A percentile compares a stretch with the other conserved stretches of the same genome.
phyloP scores from a whole-genome alignment of 92 coral and sea anemone genomes.

The Pocillopora grandis region DNA sequence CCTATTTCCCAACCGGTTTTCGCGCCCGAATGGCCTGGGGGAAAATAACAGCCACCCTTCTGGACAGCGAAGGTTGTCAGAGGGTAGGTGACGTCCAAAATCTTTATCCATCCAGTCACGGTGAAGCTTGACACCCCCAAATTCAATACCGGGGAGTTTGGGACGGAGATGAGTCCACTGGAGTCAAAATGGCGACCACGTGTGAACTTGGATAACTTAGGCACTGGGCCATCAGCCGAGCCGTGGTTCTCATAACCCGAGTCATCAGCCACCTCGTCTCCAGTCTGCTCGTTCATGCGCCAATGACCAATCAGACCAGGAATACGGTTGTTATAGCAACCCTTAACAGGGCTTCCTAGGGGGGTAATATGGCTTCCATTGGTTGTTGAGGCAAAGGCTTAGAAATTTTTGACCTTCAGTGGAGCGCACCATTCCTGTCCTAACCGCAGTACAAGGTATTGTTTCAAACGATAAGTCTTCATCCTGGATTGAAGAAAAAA shows the following conservation, averaged over 20 bases:
- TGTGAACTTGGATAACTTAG: slow-evolving; percentile 59
- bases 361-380: slow-evolving; percentile 22
- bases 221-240: slow-evolving; percentile 47
- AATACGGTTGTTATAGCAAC: slow-evolving; percentile 26
- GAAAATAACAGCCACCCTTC: slow-evolving; percentile 75
- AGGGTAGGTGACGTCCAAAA: slow-evolving; percentile 69
- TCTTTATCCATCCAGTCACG: slow-evolving; percentile 68
- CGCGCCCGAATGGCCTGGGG: slow-evolving; percentile 38
- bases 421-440: slow-evolving; percentile 23
- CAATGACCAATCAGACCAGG: slow-evolving; percentile 69
- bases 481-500: too few relatives aligned
- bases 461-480: background rate
- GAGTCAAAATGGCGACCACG: slow-evolving; percentile 72
- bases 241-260: slow-evolving; percentile 78
- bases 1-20: slow-evolving; percentile 73
- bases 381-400: slow-evolving; percentile 24
- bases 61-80: slow-evolving; percentile 71
- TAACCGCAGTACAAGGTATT: slow-evolving; percentile 15
- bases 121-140: slow-evolving; percentile 62
- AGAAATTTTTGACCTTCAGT: background rate
- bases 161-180: slow-evolving; percentile 52
- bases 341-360: background rate
- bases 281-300: slow-evolving; percentile 84
- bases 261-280: slow-evolving; percentile 72
- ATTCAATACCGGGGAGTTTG: slow-evolving; percentile 43